Conservation (phyloP, 2,113 vertebrate genomes). For the Actinemys pallida region DNA sequence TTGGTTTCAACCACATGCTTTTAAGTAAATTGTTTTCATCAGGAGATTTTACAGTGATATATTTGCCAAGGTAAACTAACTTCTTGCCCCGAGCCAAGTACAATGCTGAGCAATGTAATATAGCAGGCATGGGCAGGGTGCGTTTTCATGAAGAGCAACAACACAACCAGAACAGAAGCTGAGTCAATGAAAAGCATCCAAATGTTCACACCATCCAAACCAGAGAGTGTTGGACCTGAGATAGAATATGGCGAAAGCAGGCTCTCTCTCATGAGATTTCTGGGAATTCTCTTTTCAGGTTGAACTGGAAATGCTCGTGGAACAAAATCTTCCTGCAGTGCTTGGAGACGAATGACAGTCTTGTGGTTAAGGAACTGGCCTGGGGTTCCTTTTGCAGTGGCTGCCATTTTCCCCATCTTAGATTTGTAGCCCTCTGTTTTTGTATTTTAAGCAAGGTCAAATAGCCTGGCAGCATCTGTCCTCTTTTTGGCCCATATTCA, state of each 20-base stretch:
- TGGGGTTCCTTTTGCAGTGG: background rate
- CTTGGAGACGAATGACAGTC: background rate
- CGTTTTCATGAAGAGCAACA: background rate
- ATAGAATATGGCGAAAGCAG: background rate
- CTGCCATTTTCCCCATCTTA: accelerated
- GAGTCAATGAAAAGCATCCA: background rate
- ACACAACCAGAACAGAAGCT: accelerated
- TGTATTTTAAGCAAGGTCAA: background rate
- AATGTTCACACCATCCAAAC: background rate
- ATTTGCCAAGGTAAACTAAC: slow-evolving; percentile 27
- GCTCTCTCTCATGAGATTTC: background rate
- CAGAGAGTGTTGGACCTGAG: background rate
- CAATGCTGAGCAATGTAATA: background rate
- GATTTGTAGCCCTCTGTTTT: background rate
- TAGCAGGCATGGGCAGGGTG: background rate
- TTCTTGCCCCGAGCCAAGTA: background rate
- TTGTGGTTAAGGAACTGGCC: background rate
- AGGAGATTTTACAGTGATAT: background rate
- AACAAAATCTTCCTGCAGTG: background rate
- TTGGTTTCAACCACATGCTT: background rate
- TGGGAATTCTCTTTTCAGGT: background rate
- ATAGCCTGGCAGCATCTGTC: slow-evolving; percentile 1
- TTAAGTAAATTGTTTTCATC: slow-evolving; percentile 29
- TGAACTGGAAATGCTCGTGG: background rate
- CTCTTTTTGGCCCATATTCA: background rate